Base-by-base conservation (phyloP, 2,113 vertebrate species). In the Plectropomus leopardus region DNA sequence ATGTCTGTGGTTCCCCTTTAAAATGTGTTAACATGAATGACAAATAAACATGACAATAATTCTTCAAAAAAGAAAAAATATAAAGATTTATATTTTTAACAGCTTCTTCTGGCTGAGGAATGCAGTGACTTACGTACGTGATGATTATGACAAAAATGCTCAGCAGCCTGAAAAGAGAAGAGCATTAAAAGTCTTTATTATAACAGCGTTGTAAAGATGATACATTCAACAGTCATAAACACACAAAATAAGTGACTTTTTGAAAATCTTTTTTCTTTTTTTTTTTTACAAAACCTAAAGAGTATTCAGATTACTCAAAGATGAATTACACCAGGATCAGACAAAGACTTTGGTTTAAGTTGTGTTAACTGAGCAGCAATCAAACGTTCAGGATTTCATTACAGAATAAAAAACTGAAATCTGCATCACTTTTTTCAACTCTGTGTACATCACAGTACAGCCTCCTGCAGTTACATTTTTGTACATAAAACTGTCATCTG, bases 151-250 rank as follows among this genome's bases (percentile, higher is more conserved):
- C 19, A 71, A 47, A 47, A 15, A n/a, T n/a, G n/a, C n/a, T n/a
- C n/a, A n/a, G 5, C 8, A 48, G 8, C 11, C 21, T 63, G 34
- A 69, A 59, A 34, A 34, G 21, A 3, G 34, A 57, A 17, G 36
- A 59, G 21, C n/a, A n/a, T 40, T 64, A 21, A 15, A 72, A 65
- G 16, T 70, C 30, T 88, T 86, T 88, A 75, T 80, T 78, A 10
- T 16, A 60, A 57, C 48, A 69, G 24, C 59, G 24, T 9, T 72
- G 44, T 40, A 70, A 61, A 80, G 42, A 78, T 58, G 48, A 30
- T 40, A 40, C 36, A 40, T 40, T 40, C 36, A 10, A 40, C 36
- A 40, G 36, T 40, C 0, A 50, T 4, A 40, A 19, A 54, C 15
- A 55, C 40, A 68, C 23, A 57, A 58, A 55, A 74, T 26, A 13